Base-by-base conservation (phyloP, 2,797 vertebrate species). In the Manis crassicaudata region DNA sequence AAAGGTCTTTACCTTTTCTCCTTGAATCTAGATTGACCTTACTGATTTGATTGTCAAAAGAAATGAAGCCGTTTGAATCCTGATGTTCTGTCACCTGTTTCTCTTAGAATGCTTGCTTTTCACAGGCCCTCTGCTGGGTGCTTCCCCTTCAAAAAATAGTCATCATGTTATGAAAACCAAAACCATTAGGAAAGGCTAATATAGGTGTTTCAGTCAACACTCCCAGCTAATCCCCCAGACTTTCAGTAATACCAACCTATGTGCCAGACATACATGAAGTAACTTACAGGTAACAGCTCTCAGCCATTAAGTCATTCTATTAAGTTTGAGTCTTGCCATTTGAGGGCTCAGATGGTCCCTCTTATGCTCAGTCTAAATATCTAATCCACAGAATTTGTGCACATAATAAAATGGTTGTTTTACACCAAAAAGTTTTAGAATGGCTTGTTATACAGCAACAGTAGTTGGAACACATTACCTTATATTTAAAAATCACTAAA, bases 401-500 rank as follows among this genome's bases (percentile, higher is more conserved):
- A 84, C 2, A 68, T 37, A 68, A 40, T 50, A 75, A 95, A 94
- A 91, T 63, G 25, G 35, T 58, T 89, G 32, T 16, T 54, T 90
- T 84, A 79, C 54, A 81, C 63, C 8, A 60, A 43, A 62, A 85
- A 43, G 37, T 43, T 79, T 94, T 88, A 37, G 27, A 37, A 40
- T 85, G 18, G 8, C 29, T 94, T 88, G 18, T 56, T 88, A 92
- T 37, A 67, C 18, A 70, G 50, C 25, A 87, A 43, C 32, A 37
- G 3, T 82, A 92, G 81, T 27, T 65, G 25, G 32, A 35, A 88
- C 20, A 92, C 4, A 25, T 73, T 92, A 68, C 85, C 25, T 72
- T 84, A 68, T 23, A 84, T 72, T 73, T 88, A 90, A 37, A 90
- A 80, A 84, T 73, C 92, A 84, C 23, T 73, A 76, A 94, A 90